A percentile compares a stretch with the other conserved stretches of the same genome.
Evolutionary conservation across 2,113 vertebrate species (phyloP).

Genomic region (Amblyornis subalaris): DNA sequence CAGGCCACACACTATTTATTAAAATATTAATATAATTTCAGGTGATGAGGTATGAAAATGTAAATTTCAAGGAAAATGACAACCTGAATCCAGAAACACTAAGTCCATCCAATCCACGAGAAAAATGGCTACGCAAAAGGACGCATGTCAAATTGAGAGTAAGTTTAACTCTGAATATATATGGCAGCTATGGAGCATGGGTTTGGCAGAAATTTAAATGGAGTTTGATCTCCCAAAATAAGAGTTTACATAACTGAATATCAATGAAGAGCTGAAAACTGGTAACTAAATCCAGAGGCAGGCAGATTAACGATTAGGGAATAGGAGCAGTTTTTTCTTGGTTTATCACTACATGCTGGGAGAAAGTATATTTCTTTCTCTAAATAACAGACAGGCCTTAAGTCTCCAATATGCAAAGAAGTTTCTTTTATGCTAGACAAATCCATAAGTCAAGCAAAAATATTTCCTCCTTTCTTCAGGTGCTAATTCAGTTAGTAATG

Average conservation of each 20-base stretch:
- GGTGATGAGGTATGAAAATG: slow-evolving; percentile 90
- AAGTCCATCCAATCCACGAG: slow-evolving; percentile 84
- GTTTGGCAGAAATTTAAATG: neutral
- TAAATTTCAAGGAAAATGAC: slow-evolving; percentile 79
- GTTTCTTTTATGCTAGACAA: neutral
- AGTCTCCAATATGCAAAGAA: neutral
- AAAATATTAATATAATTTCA: slow-evolving; percentile 56
- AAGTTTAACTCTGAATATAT: neutral
- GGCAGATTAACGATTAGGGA: neutral
- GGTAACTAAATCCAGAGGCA: neutral
- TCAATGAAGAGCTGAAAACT: neutral
- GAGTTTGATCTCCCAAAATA: neutral
- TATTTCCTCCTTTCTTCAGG: neutral
- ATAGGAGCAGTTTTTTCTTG: neutral
- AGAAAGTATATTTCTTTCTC: neutral
- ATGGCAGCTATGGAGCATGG: neutral
- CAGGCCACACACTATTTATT: neutral
- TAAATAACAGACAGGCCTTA: neutral
- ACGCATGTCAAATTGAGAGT: slow-evolving; percentile 96
- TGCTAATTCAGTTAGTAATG: neutral
- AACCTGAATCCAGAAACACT: slow-evolving; percentile 76
- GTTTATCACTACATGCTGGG: neutral
- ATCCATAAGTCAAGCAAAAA: neutral
- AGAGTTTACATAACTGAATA: neutral
- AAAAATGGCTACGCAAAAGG: slow-evolving; percentile 93